Conservation (phyloP, 2,113 vertebrate genomes). For the Cavia aperea region DNA sequence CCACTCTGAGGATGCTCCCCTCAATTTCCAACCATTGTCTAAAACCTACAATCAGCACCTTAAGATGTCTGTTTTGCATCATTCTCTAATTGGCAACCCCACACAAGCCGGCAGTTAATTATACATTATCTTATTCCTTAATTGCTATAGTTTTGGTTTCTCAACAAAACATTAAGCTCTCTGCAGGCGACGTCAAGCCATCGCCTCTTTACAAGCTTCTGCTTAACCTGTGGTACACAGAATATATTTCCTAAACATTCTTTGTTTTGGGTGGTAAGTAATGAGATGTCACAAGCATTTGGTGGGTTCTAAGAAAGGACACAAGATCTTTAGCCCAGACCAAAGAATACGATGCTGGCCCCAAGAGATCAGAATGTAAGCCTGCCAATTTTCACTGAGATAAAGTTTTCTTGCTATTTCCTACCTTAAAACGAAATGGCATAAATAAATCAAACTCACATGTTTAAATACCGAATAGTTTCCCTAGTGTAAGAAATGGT, state of each 20-base stretch:
- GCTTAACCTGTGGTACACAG: rapidly evolving
- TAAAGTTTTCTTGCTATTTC: neutral
- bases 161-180: neutral
- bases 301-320: rapidly evolving
- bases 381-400: neutral
- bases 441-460: too few relatives aligned
- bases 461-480: too few relatives aligned
- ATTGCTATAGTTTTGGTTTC: neutral
- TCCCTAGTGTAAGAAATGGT: too few relatives aligned
- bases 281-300: rapidly evolving
- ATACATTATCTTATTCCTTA: neutral
- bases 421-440: rapidly evolving
- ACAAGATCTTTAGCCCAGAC: rapidly evolving
- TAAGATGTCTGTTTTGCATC: neutral
- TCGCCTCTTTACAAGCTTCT: rapidly evolving
- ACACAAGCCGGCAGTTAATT: neutral
- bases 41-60: neutral
- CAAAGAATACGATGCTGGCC: rapidly evolving
- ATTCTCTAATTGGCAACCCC: neutral
- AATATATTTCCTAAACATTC: rapidly evolving
- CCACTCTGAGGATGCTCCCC: neutral
- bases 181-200: rapidly evolving
- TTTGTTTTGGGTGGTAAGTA: neutral
- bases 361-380: neutral
- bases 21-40: neutral